Base-by-base conservation (phyloP, 2,113 vertebrate genomes). In the Passer domesticus region DNA sequence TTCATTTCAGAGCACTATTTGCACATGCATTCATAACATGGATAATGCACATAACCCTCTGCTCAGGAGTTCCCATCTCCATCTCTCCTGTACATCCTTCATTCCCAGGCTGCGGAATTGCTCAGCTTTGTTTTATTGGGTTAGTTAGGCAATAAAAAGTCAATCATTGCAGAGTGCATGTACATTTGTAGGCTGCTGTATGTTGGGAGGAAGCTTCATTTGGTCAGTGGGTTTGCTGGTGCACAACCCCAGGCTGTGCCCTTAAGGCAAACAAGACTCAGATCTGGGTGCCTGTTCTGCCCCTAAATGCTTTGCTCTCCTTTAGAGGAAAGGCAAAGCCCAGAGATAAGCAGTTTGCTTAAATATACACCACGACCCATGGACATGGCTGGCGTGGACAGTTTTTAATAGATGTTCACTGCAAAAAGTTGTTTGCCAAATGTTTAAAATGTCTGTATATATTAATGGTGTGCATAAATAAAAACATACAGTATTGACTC, bases 11-110 rank as follows among this genome's bases (percentile, higher is more conserved):
- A 82, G 44, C n/a, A 28, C 24, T 44, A 10, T n/a, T 73, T 76
- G 44, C 49, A 55, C 18, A 5, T 22, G 39, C 21, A 58, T 53
- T 62, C 11, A 3, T 44, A 37, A 62, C 2, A 68, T 0, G 1
- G 64, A 39, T 16, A 60, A 75, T 2, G 19, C 28, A n/a, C 44
- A 43, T 44, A 15, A 33, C 17, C 11, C 52, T 31, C 50, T 66
- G 62, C 75, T 72, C 52, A 43, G 30, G 35, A 27, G 28, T 2
- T 75, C 56, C 76, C 2, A 0, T 20, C 33, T 46, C 16, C 35
- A 37, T 37, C 35, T 37, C 35, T 37, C 35, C 35, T 37, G 35
- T 37, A 37, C 35, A 37, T 37, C 35, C 35, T 37, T 37, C 35
- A 37, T 37, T 37, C 35, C 35, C 35, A 37, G 35, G 35, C 35